Evolutionary conservation across 2,888 invertebrate species (phyloP).

Genomic region (Trissonchulus latispiculum): DNA sequence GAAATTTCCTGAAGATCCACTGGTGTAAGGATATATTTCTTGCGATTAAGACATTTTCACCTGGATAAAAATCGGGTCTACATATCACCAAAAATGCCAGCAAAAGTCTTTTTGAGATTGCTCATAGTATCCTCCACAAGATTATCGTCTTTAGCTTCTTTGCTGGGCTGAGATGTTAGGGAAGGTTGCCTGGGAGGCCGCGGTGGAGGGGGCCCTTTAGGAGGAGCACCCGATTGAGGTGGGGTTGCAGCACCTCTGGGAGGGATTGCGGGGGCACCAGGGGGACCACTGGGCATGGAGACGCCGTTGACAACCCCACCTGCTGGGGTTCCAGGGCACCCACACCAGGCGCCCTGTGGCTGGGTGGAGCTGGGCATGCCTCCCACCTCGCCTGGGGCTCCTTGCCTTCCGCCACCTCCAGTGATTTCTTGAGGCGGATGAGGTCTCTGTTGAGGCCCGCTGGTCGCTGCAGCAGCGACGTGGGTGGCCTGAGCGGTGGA

Average conservation of each 20-base stretch:
- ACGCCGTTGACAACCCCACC: background rate
- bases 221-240: slow-evolving; percentile 13
- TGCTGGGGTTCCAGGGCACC: background rate
- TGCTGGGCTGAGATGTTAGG: background rate
- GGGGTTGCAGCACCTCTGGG: no score
- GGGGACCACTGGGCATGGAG: background rate
- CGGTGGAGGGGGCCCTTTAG: slow-evolving; percentile 30
- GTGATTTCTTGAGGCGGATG: slow-evolving; percentile 29
- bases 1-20: no score
- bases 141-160: slow-evolving; percentile 41
- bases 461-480: no score
- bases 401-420: no score
- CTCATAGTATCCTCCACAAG: slow-evolving; percentile 90
- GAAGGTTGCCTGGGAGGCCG: slow-evolving; percentile 16
- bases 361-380: no score
- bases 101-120: slow-evolving; percentile 92
- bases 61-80: no score
- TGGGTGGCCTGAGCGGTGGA: no score
- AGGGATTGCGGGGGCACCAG: no score
- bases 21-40: background rate
- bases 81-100: slow-evolving; percentile 96
- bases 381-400: no score
- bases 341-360: background rate
- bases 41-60: background rate
- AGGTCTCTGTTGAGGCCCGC: background rate